These are phyloP conservation scores for Halcyon malimbica DNA, from an alignment of 2,113 vertebrate species.

Conservation along the genomic window DNA sequence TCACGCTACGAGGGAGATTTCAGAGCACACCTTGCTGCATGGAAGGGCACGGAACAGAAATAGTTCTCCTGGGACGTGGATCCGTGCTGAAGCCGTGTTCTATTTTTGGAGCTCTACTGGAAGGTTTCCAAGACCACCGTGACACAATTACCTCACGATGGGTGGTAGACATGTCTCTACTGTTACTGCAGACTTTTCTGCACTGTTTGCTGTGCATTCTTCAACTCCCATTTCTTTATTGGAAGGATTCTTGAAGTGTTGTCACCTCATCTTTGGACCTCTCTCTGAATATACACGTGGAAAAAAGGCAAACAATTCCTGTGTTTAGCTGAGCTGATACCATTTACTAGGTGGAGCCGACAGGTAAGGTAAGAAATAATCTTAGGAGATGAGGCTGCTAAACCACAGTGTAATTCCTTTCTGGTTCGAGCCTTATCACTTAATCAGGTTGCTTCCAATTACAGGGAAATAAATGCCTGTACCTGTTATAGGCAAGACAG, in stretches of 20 bases:
- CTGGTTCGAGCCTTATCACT: neutral
- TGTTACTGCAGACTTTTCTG: neutral
- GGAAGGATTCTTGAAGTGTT: constrained; percentile 74
- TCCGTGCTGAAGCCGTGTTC: constrained; percentile 70
- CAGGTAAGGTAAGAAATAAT: constrained; percentile 69
- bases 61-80: constrained; percentile 64
- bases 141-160: constrained; percentile 76
- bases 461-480: neutral
- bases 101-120: constrained; percentile 75
- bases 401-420: neutral
- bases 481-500: neutral
- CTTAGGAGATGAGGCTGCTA: neutral
- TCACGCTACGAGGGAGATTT: constrained; percentile 18
- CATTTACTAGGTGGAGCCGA: constrained; percentile 78
- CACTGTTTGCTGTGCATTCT: neutral
- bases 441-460: neutral
- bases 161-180: constrained; percentile 77
- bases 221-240: neutral
- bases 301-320: constrained; percentile 69
- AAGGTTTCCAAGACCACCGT: constrained; percentile 81
- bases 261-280: constrained; percentile 80
- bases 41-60: constrained; percentile 72
- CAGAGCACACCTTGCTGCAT: constrained; percentile 47
- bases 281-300: constrained; percentile 74
- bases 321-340: constrained; percentile 73